These are phyloP conservation scores for Pogonocherus hispidulus DNA, from an alignment of 2,888 invertebrate species.

Conservation along the genomic window DNA sequence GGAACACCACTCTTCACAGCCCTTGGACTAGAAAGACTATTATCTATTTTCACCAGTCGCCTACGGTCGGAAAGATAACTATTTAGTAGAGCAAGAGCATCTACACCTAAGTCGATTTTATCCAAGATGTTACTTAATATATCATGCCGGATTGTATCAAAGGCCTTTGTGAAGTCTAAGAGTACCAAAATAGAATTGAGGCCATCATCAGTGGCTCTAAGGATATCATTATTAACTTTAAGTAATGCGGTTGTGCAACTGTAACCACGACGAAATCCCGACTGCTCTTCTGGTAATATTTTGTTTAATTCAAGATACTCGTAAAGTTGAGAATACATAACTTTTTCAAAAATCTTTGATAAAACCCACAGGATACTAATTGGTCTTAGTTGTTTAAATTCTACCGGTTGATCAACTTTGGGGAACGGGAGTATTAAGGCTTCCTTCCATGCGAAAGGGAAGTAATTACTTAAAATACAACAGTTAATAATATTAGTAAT, in stretches of 20 bases:
- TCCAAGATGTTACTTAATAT: too few species aligned
- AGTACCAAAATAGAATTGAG: neutral
- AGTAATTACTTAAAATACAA: slow-evolving; percentile 7
- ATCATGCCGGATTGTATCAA: too few species aligned
- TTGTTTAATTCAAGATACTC: slow-evolving; percentile 4
- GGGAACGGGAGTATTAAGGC: slow-evolving; percentile 3
- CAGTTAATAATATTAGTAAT: slow-evolving; percentile 12
- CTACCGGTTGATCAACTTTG: slow-evolving; percentile 5
- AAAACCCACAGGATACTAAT: slow-evolving; percentile 2
- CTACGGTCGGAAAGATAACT: too few species aligned
- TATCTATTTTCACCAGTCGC: too few species aligned
- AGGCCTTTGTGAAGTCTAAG: neutral
- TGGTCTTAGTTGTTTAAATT: slow-evolving; percentile 10
- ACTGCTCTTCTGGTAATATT: slow-evolving; percentile 11
- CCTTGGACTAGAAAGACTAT: too few species aligned
- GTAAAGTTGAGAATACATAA: slow-evolving; percentile 1
- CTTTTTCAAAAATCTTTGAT: slow-evolving; percentile 18
- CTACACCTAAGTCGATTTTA: too few species aligned
- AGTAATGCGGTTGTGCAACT: slow-evolving; percentile 15
- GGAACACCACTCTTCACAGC: too few species aligned
- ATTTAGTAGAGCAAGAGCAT: too few species aligned
- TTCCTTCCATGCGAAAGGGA: slow-evolving; percentile 11
- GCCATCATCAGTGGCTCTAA: neutral
- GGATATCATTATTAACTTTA: slow-evolving; percentile 10
- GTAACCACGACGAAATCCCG: slow-evolving; percentile 12